Evolutionary conservation across 2,113 vertebrate species (phyloP).

Genomic region (Chaetorhynchus papuensis): DNA sequence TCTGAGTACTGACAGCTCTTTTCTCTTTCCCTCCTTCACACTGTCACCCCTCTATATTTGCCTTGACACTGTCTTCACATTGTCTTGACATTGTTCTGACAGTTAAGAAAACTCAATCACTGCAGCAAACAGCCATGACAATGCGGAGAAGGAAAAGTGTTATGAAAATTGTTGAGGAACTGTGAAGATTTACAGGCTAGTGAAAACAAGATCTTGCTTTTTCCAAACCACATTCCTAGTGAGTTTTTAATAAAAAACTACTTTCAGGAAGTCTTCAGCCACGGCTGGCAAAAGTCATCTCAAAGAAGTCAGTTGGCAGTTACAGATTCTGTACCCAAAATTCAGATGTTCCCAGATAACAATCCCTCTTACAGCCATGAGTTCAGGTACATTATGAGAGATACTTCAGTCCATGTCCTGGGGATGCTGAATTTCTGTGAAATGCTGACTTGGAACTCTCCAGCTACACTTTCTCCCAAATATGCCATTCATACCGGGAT

Average conservation of each 20-base stretch:
- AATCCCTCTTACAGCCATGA: not conserved
- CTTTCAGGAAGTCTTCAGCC: not conserved
- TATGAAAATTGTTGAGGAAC: not conserved
- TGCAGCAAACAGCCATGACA: conserved; percentile 3
- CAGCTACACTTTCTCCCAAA: not conserved
- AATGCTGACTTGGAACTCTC: not conserved
- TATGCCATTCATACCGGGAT: fast-evolving
- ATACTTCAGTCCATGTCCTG: not conserved
- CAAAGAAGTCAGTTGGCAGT: not conserved
- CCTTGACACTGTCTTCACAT: conserved; percentile 31
- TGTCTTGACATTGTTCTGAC: conserved; percentile 28
- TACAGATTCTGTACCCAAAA: not conserved
- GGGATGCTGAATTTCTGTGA: not conserved
- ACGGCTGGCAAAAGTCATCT: not conserved
- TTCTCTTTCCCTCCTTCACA: conserved; percentile 10
- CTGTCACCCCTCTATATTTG: conserved; percentile 14
- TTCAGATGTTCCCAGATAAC: not conserved
- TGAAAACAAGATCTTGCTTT: not conserved
- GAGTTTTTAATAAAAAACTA: not conserved
- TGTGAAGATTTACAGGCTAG: not conserved
- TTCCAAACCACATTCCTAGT: not conserved
- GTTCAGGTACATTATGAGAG: not conserved
- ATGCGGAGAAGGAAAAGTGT: not conserved
- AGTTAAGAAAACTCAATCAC: conserved; percentile 42
- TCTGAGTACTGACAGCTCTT: conserved; percentile 29